Evolutionary conservation across 1,140 invertebrate genomes (phyloP).

Genomic region (Caenorhabditis tropicalis): DNA sequence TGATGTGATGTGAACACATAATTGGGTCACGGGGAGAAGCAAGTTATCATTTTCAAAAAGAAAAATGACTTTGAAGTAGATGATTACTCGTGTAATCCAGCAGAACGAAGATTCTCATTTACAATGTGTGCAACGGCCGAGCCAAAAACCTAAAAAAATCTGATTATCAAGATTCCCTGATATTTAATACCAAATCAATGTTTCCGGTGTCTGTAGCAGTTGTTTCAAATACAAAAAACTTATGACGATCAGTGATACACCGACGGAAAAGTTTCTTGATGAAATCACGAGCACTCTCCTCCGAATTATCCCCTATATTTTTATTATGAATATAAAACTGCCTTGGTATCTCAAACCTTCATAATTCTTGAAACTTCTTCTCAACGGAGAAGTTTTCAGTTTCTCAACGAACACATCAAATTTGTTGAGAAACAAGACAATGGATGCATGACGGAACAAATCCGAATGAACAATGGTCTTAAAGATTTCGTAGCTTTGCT

Average conservation of each 20-base stretch:
- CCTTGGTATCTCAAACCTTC: background rate
- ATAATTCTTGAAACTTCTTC: conserved; percentile 50
- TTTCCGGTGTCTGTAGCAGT: conserved; percentile 57
- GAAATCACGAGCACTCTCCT: conserved; percentile 49
- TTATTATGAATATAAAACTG: background rate
- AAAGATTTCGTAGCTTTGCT: conserved; percentile 57
- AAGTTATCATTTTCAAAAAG: background rate
- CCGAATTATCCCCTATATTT: conserved; percentile 49
- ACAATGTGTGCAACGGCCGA: conserved; percentile 59
- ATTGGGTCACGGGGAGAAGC: background rate
- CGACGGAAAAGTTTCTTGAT: conserved; percentile 49
- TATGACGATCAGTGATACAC: conserved; percentile 50
- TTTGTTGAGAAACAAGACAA: conserved; percentile 59
- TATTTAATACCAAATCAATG: conserved; percentile 50
- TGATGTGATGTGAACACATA: no score
- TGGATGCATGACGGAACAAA: conserved; percentile 54
- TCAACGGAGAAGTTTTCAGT: conserved; percentile 46
- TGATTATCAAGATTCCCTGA: background rate
- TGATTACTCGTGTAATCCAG: conserved; percentile 52
- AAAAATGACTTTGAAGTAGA: no score
- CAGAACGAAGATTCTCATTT: conserved; percentile 56
- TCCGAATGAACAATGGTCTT: conserved; percentile 55
- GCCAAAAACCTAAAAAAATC: conserved; percentile 48
- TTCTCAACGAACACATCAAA: conserved; percentile 57
- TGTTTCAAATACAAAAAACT: conserved; percentile 53